These are phyloP conservation scores for Aurelia aurita complex sp. Pacific DNA, from an alignment of 30 jellyfish, hydroid and myxozoan genomes.

Conservation along the genomic window DNA sequence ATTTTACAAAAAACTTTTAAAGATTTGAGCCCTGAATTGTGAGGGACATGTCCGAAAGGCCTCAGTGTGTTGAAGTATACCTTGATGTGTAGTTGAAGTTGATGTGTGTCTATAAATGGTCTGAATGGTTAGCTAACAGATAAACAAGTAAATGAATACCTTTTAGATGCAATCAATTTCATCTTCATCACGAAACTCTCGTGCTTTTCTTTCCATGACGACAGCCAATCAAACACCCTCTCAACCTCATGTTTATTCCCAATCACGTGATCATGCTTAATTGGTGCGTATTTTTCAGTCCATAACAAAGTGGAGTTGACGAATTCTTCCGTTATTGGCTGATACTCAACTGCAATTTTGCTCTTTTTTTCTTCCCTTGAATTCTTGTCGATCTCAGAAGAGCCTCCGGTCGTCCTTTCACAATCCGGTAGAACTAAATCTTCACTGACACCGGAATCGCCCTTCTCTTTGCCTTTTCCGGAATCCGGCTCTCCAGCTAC, in stretches of 20 bases:
- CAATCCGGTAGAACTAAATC: background rate
- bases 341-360: slow-evolving; percentile 11
- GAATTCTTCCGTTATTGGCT: slow-evolving; percentile 61
- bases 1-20: too few species aligned
- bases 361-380: background rate
- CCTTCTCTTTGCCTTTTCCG: background rate
- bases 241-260: slow-evolving; percentile 65
- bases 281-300: slow-evolving; percentile 98
- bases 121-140: too few species aligned
- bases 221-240: slow-evolving; percentile 80
- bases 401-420: background rate
- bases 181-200: slow-evolving; percentile 63
- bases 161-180: slow-evolving; percentile 45
- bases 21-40: too few species aligned
- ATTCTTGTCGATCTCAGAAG: background rate
- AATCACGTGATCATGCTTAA: slow-evolving; percentile 68
- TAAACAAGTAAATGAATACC: background rate
- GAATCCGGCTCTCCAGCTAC: background rate
- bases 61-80: too few species aligned
- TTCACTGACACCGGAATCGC: too few species aligned
- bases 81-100: too few species aligned
- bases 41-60: too few species aligned
- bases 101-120: too few species aligned
- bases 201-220: slow-evolving; percentile 89
- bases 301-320: slow-evolving; percentile 80